phyloP scores from a whole-genome alignment of 2,113 vertebrate species.

The Aix galericulata region DNA sequence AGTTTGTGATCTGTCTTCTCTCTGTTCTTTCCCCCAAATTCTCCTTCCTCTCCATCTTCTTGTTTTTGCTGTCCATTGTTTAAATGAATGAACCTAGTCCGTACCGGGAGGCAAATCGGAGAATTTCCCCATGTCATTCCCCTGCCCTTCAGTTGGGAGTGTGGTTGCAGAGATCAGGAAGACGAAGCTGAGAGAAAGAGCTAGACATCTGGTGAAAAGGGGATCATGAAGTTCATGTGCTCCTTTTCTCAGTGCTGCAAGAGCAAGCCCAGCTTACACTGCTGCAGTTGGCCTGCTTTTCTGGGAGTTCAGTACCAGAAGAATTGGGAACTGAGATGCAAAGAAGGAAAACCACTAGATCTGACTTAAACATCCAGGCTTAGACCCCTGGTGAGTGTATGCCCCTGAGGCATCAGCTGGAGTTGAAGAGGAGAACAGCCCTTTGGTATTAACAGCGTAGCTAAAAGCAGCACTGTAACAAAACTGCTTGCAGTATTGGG shows the following conservation, averaged over 20 bases:
- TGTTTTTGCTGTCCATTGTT: not conserved
- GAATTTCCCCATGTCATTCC: not conserved
- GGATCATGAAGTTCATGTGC: not conserved
- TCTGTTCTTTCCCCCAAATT: not conserved
- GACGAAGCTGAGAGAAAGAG: not conserved
- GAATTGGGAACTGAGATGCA: not conserved
- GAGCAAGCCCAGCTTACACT: not conserved
- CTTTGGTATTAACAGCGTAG: not conserved
- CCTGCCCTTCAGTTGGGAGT: not conserved
- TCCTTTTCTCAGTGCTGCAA: slow-evolving; percentile 8
- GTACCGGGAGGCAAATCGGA: not conserved
- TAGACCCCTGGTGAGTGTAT: not conserved
- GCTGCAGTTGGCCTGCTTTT: not conserved
- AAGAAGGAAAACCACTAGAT: not conserved
- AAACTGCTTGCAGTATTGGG: not conserved
- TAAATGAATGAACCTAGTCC: not conserved
- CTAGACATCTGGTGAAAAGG: not conserved
- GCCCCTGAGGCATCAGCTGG: not conserved
- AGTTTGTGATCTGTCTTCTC: slow-evolving; percentile 19
- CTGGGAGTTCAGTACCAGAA: not conserved
- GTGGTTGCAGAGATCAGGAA: not conserved
- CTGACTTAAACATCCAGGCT: not conserved
- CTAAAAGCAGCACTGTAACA: not conserved
- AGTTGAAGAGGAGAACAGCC: not conserved
- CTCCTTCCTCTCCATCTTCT: not conserved